phyloP scores from a whole-genome alignment of 92 coral and sea anemone species.

The Paragorgia papillata region DNA sequence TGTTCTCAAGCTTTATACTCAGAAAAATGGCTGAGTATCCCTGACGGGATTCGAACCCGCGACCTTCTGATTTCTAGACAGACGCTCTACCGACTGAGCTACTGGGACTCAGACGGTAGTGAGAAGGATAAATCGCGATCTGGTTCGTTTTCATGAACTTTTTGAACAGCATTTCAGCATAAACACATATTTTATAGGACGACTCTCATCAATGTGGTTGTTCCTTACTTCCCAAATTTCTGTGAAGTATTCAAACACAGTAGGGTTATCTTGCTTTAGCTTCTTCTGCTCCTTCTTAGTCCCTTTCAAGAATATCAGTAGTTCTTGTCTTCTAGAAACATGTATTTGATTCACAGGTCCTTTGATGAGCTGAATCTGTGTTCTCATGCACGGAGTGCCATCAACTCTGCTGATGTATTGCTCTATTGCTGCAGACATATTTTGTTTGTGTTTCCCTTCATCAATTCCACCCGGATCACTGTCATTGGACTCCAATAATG shows the following conservation, averaged over 20 bases:
- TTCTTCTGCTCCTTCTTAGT: conserved; percentile 29
- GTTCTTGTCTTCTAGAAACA: not conserved
- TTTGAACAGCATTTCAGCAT: conserved; percentile 52
- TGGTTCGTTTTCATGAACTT: too few relatives aligned
- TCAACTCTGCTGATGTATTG: too few relatives aligned
- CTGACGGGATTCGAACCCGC: too few relatives aligned
- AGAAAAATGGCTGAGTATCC: too few relatives aligned
- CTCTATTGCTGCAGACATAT: conserved; percentile 35
- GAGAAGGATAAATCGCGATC: too few relatives aligned
- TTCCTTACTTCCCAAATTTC: conserved; percentile 45
- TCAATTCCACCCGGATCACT: conserved; percentile 1
- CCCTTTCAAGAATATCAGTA: conserved; percentile 39
- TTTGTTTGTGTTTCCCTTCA: conserved; percentile 31
- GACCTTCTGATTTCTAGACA: too few relatives aligned
- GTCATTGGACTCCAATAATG: conserved; percentile 21
- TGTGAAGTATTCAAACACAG: conserved; percentile 6
- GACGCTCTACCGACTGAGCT: too few relatives aligned
- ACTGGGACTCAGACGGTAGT: too few relatives aligned
- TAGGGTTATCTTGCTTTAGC: conserved; percentile 14
- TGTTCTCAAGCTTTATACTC: too few relatives aligned
- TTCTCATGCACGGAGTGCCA: too few relatives aligned
- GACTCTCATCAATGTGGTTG: conserved; percentile 44
- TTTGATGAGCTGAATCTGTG: conserved; percentile 32
- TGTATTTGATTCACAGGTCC: conserved; percentile 30
- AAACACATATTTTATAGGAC: conserved; percentile 47